Evolutionary conservation across 92 coral and sea anemone genomes (phyloP).

Genomic region (Porites rus): DNA sequence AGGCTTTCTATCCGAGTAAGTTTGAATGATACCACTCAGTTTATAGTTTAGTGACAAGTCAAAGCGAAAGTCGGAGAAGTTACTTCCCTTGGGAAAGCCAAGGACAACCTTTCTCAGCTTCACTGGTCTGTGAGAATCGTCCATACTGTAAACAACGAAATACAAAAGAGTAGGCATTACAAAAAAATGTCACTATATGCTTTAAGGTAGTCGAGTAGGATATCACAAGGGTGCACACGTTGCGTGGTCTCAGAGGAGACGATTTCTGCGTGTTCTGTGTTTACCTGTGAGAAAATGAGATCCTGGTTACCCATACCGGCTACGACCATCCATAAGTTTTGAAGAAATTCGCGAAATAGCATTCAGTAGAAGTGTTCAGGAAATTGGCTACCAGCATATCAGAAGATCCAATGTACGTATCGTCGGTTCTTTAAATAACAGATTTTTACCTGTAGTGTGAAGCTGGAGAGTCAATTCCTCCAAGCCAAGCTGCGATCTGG

Average conservation of each 20-base stretch:
- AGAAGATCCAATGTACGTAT: background rate
- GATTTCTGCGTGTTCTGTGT: no score
- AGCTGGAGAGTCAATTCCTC: conserved; percentile 87
- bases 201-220: no score
- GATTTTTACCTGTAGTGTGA: conserved; percentile 68
- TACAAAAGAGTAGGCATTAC: background rate
- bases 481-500: conserved; percentile 96
- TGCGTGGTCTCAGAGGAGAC: no score
- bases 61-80: conserved; percentile 86
- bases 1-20: conserved; percentile 93
- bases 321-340: no score
- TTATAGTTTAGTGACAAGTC: conserved; percentile 95
- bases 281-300: no score
- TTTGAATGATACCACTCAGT: conserved; percentile 89
- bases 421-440: background rate
- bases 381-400: background rate
- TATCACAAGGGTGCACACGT: no score
- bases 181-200: background rate
- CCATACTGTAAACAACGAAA: conserved; percentile 78
- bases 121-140: conserved; percentile 97
- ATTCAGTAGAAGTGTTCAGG: no score
- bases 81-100: conserved; percentile 83
- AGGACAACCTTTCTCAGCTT: conserved; percentile 93
- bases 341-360: no score
- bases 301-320: no score